Evolutionary conservation across 2,797 vertebrate species (phyloP).

Genomic region (Cuculus canorus): DNA sequence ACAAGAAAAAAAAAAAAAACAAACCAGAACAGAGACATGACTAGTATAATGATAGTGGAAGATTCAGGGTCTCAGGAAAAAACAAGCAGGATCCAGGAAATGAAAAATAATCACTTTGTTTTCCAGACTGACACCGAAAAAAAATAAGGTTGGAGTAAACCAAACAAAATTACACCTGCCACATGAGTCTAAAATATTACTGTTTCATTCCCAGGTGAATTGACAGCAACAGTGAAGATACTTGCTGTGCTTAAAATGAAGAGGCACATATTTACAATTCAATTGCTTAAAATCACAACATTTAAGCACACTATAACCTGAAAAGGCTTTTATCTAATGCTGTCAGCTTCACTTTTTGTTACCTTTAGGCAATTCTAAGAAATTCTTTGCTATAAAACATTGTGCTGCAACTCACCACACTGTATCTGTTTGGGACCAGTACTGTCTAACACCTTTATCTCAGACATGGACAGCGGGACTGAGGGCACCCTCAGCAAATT

Average conservation of each 20-base stretch:
- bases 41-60: background rate
- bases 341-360: background rate
- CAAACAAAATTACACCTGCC: background rate
- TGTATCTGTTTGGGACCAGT: background rate
- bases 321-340: background rate
- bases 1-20: too few relatives aligned
- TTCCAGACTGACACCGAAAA: background rate
- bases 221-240: background rate
- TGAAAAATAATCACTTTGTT: background rate
- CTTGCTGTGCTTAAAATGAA: background rate
- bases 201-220: background rate
- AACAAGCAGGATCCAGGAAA: background rate
- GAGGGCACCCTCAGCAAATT: too few relatives aligned
- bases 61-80: background rate
- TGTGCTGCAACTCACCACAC: background rate
- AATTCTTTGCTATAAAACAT: background rate
- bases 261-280: background rate
- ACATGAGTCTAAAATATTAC: background rate
- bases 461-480: too few relatives aligned
- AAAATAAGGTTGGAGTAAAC: background rate
- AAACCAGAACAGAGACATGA: background rate
- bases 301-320: background rate
- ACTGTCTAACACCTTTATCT: too few relatives aligned
- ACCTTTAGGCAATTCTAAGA: background rate
- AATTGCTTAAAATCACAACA: background rate